Evolutionary conservation across 2,113 vertebrate species (phyloP).

Genomic region (Lagenorhynchus albirostris): DNA sequence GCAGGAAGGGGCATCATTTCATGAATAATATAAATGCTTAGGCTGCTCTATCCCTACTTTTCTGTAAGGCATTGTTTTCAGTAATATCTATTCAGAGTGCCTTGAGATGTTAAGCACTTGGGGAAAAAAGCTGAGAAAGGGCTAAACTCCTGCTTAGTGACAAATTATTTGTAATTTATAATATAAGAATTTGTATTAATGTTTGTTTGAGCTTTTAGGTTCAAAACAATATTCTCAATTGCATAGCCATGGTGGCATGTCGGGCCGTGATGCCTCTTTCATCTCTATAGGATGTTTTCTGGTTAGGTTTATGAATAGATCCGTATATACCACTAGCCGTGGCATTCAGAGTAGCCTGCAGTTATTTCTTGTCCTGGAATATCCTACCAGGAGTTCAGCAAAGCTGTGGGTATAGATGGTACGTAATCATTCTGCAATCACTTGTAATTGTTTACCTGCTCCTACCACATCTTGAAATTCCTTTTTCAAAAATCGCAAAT

Average conservation of each 20-base stretch:
- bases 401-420: not conserved
- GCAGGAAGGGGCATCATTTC: not conserved
- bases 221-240: constrained; percentile 6
- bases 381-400: not conserved
- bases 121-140: constrained; percentile 1
- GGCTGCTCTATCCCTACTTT: not conserved
- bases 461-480: constrained; percentile 44
- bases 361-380: not conserved
- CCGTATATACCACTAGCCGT: not conserved
- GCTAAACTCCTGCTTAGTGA: not conserved
- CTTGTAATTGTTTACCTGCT: constrained; percentile 33
- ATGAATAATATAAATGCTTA: not conserved
- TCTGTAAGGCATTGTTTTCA: not conserved
- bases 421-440: not conserved
- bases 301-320: not conserved
- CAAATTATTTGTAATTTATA: not conserved
- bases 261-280: not conserved
- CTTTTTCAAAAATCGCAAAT: constrained; percentile 45
- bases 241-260: not conserved
- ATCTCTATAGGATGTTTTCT: not conserved
- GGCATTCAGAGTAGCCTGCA: not conserved
- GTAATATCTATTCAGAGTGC: not conserved
- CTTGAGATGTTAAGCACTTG: not conserved
- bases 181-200: not conserved
- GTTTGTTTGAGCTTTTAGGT: not conserved